Percentiles rank a stretch among this genome's conserved stretches.
Evolutionary conservation across 2,797 vertebrate species (phyloP).

Genomic region (Chromis chromis): DNA sequence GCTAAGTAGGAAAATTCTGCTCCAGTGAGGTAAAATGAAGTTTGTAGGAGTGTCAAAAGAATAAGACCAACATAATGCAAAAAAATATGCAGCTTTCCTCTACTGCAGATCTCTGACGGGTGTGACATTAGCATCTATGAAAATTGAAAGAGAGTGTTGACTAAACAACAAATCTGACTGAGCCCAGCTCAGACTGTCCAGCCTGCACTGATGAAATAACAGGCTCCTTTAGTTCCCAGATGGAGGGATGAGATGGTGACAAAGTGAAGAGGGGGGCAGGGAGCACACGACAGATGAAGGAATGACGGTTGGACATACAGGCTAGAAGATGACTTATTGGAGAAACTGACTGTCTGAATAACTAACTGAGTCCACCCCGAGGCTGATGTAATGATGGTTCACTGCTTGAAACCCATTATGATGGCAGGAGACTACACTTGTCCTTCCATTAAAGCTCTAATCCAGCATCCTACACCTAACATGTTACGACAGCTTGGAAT

Average conservation of each 20-base stretch:
- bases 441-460: slow-evolving; percentile 65
- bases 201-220: slow-evolving; percentile 50
- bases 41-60: neutral
- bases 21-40: slow-evolving; percentile 6
- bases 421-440: slow-evolving; percentile 59
- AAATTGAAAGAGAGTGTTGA: slow-evolving; percentile 9
- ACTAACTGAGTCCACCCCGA: slow-evolving; percentile 48
- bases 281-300: slow-evolving; percentile 68
- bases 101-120: neutral
- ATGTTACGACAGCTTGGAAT: slow-evolving; percentile 69
- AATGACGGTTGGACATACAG: slow-evolving; percentile 56
- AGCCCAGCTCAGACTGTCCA: slow-evolving; percentile 42
- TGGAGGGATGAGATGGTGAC: slow-evolving; percentile 64
- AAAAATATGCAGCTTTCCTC: neutral
- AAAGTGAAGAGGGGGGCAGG: slow-evolving; percentile 58
- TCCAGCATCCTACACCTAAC: slow-evolving; percentile 73
- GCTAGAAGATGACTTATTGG: slow-evolving; percentile 64
- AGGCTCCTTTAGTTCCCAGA: slow-evolving; percentile 48
- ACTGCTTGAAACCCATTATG: slow-evolving; percentile 65
- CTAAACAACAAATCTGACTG: slow-evolving; percentile 37
- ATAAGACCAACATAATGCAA: neutral
- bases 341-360: slow-evolving; percentile 56
- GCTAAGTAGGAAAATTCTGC: slow-evolving; percentile 1
- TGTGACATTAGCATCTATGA: slow-evolving; percentile 6
- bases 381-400: slow-evolving; percentile 58